Base-by-base conservation (phyloP, 2,888 invertebrate species). In the Chironomus riparius region DNA sequence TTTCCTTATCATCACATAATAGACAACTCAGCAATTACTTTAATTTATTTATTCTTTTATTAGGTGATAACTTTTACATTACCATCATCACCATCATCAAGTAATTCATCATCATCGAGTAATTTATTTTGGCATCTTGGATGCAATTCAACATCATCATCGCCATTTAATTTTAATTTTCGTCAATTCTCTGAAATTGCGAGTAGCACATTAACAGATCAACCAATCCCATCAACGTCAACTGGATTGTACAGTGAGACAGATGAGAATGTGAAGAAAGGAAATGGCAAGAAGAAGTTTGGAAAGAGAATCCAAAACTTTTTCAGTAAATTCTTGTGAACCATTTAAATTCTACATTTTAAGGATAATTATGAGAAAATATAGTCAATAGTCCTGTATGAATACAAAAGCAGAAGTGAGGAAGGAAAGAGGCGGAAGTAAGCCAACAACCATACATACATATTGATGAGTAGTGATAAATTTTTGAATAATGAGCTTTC, bases 41-140 rank as follows among this genome's bases (percentile, higher is more conserved):
- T 24, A 50, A 21, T 71, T 48, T 48, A 10, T 38, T 74, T 28
- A 28, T 62, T 73, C 10, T 28, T 48, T 38, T 74, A 61, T 48
- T 68, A 74, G 74, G 24, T 74, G 68, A 74, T 68, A 74, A 65
- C 74, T 15, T 74, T 47, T 13, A 74, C 74, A 74, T 47, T 74
- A 47, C 74, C 74, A 15, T 65, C 74, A 21, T 68, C 68, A 74
- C 68, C 74, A 21, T 74, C 74, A 61, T 62, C 72, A 12, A 74
- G 74, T 65, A 74, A 68, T 62, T 74, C 74, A 65, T 74, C 74
- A 61, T 73, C 47, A 74, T 74, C 74, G 12, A 74, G 74, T 61
- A 74, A 74, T 74, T 68, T 74, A 68, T 74, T 74, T 74, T 74
- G 72, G 72, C 72, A 72, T 72, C 38, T 15, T 24, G 7, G 50